Base-by-base conservation (phyloP, 2,888 invertebrate species). In the Osmoderma eremita region DNA sequence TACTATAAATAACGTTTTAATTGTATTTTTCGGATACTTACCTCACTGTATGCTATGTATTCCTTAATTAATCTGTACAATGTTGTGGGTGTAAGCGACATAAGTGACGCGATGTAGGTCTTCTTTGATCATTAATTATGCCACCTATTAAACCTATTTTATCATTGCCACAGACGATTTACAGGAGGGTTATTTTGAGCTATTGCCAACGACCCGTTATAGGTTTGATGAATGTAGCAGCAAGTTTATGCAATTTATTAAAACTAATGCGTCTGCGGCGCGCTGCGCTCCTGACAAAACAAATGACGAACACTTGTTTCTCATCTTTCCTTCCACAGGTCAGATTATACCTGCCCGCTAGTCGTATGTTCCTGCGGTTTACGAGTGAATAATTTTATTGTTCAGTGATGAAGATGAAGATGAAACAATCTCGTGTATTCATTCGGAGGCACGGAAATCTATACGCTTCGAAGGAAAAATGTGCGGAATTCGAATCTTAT, bases 221-320 rank as follows among this genome's bases (percentile, higher is more conserved):
- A 42, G 22, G 38, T 15, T 24, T 62, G 62, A 51, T 62, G 41
- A 50, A 62, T 61, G 53, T 42, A 38, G 38, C 24, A 39, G 51
- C 61, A 67, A 62, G 58, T 63, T 67, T 41, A 61, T 65, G 48
- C 49, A 65, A 64, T 64, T 64, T 64, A 64, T 53, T 42, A 64
- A 41, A 53, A 42, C 36, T 64, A 64, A 64, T 53, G 53, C 17
- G 42, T 53, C 64, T 53, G 53, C 64, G 42, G 30, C 64, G 36
- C 41, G 45, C 30, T 61, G 42, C 30, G 42, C 17, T 41, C 24
- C 51, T 53, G 24, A 15, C 41, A 36, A 51, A 64, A 64, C 53
- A 64, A 64, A 64, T 64, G 64, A 41, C 41, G 41, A 64, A 64
- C 64, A 64, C 53, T 64, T 64, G 64, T 51, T 45, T 41, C 45